These are phyloP conservation scores for Scelioninae gen. 1 DNA, from an alignment of 2,888 invertebrate genomes.

Conservation along the genomic window DNA sequence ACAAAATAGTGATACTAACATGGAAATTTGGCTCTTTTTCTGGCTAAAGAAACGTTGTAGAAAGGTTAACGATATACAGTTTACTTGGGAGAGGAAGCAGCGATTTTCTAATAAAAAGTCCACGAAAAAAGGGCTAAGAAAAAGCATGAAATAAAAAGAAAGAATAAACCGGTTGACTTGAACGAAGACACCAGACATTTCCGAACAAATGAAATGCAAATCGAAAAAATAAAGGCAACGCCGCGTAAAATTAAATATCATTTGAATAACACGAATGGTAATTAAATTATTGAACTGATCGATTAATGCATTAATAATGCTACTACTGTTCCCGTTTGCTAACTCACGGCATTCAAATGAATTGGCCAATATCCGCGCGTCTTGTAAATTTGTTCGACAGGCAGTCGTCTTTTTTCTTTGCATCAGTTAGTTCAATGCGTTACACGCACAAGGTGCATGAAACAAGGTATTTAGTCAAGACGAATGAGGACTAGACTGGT, in stretches of 20 bases:
- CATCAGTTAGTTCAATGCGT: slow-evolving; percentile 75
- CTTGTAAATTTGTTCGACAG: slow-evolving; percentile 26
- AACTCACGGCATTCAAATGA: slow-evolving; percentile 34
- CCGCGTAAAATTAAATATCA: slow-evolving; percentile 83
- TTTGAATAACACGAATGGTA: slow-evolving; percentile 81
- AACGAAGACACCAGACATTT: slow-evolving; percentile 74
- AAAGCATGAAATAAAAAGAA: slow-evolving; percentile 27
- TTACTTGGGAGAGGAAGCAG: slow-evolving; percentile 75
- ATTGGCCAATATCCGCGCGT: slow-evolving; percentile 24
- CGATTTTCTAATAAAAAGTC: slow-evolving; percentile 77
- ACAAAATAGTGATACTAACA: slow-evolving; percentile 63
- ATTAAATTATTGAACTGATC: slow-evolving; percentile 81
- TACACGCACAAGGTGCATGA: slow-evolving; percentile 79
- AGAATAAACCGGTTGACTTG: slow-evolving; percentile 62
- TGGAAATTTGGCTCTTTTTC: slow-evolving; percentile 68
- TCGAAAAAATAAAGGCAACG: slow-evolving; percentile 81
- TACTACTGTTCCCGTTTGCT: slow-evolving; percentile 9
- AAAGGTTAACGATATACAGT: slow-evolving; percentile 81
- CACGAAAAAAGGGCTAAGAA: slow-evolving; percentile 25
- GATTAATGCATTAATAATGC: slow-evolving; percentile 78
- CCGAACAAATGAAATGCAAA: slow-evolving; percentile 82
- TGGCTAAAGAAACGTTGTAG: slow-evolving; percentile 60
- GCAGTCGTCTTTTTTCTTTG: slow-evolving; percentile 33
- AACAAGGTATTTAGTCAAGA: slow-evolving; percentile 81
- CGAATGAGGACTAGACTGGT: slow-evolving; percentile 78